Base-by-base conservation (phyloP, 2,888 invertebrate species). In the Clepsis dumicolana region DNA sequence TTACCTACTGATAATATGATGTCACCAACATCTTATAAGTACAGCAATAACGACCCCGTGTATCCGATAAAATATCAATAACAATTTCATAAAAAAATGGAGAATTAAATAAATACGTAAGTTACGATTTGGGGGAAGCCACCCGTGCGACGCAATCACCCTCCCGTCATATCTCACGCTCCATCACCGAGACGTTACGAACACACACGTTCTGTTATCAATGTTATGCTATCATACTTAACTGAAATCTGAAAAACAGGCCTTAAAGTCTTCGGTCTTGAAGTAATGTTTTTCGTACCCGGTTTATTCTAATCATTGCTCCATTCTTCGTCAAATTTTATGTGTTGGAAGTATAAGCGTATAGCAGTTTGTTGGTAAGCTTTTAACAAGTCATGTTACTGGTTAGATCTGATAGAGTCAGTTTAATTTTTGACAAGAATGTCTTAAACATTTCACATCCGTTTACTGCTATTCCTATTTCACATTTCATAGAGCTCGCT, bases 231-330 rank as follows among this genome's bases (percentile, higher is more conserved):
- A 60, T 61, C 61, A 61, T 66, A 10, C 62, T 66, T 67, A 62
- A 56, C 62, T 63, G 56, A 27, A 67, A 63, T 67, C 67, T 50
- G 57, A 67, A 67, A 66, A 29, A n/a, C 56, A 27, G 18, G 21
- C 35, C 41, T 18, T 16, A 44, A 29, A 41, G 32, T 61, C 52
- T 62, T 48, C 67, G 56, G 48, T 48, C 35, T 24, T 50, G 50
- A 63, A 32, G 57, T 54, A 35, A 35, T 48, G 44, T 62, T 57
- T 54, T 67, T 27, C 38, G 25, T 38, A 16, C 35, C 27, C 3
- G 16, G 18, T 52, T 27, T 12, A 65, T 27, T 14, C 35, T 65
- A 50, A 50, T 44, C 44, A 41, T 41, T 57, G 57, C 52, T 57
- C 25, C 59, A 24, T 65, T 65, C 38, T 24, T 21, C 27, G 25